Evolutionary conservation across 1,140 invertebrate species (phyloP), one percentile per base, ranked within the genome.

Genomic region (Meloidogyne hapla): DNA sequence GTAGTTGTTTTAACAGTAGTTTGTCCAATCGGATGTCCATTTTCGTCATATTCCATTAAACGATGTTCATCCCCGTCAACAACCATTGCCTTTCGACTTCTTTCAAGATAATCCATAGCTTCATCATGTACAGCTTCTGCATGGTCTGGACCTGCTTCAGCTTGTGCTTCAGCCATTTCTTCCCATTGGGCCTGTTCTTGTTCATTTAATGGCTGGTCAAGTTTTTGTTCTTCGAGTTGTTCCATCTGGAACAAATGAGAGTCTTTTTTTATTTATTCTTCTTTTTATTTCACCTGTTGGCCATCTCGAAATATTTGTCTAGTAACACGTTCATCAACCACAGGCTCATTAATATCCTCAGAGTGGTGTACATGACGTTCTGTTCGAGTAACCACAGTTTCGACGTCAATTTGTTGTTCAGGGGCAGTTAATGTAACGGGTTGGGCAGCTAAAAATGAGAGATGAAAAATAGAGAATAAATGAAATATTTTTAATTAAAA

Each of bases 251-350:
- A 67, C 65, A 42, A 42, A 42, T 0, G 65, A 67, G 28, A 23
- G 25, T 21, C 63, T 65, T 62, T 63, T 10, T 33, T 18, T 25
- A 25, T 67, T 67, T 67, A 6, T 23, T 21, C 15, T n/a, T 13
- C n/a, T 56, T 28, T 48, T 28, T 8, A 18, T 18, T 64, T 5
- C 5, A 73, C 71, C 38, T 77, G 64, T 40, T 83, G 74, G 38
- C 83, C 80, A 68, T 86, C 84, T 42, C 80, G 74, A 67, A 77
- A 85, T 0, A 80, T 75, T 10, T 83, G 86, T 33, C 81, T 84
- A 0, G 82, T 77, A 0, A 80, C 83, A 45, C 80, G 80, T 64
- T 86, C 85, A 62, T 86, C 85, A 23, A 86, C 85, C n/a, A 86
- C 73, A 26, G 85, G 85, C 12, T 56, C 76, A 15, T 45, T 66